These are phyloP conservation scores for Ptilonorhynchus violaceus DNA, from an alignment of 2,113 vertebrate species.

Conservation along the genomic window DNA sequence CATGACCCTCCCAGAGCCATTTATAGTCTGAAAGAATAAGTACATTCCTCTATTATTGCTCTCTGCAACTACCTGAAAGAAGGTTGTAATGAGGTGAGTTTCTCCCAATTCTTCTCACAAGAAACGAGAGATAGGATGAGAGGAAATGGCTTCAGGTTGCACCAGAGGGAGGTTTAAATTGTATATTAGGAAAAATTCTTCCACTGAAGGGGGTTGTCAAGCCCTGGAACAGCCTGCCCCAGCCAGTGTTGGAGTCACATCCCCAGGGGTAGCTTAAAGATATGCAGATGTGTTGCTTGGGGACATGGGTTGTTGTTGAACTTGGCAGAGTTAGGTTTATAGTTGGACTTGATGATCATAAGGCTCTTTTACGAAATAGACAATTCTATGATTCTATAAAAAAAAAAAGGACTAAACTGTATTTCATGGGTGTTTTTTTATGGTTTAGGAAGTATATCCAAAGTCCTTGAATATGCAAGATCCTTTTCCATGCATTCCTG, in stretches of 20 bases:
- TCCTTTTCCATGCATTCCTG: fast-evolving
- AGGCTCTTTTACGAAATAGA: fast-evolving
- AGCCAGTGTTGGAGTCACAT: background rate
- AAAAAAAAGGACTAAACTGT: fast-evolving
- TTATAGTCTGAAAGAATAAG: background rate
- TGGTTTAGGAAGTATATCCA: background rate
- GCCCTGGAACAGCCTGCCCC: background rate
- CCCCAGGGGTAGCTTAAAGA: background rate
- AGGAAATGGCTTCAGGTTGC: background rate
- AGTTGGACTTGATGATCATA: background rate
- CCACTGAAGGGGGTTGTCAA: background rate
- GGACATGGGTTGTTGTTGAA: background rate
- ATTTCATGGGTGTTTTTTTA: fast-evolving
- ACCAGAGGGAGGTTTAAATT: background rate
- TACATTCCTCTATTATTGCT: fast-evolving
- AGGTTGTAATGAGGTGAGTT: background rate
- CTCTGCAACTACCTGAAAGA: background rate
- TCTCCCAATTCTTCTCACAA: fast-evolving
- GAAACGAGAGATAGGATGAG: background rate
- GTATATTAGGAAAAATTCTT: background rate
- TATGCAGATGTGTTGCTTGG: fast-evolving
- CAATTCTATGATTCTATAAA: background rate
- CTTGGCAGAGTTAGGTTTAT: background rate
- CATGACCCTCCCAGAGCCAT: background rate
- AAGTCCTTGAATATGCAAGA: background rate